Conservation (phyloP, 2,797 vertebrate species). For the Karalla daura region DNA sequence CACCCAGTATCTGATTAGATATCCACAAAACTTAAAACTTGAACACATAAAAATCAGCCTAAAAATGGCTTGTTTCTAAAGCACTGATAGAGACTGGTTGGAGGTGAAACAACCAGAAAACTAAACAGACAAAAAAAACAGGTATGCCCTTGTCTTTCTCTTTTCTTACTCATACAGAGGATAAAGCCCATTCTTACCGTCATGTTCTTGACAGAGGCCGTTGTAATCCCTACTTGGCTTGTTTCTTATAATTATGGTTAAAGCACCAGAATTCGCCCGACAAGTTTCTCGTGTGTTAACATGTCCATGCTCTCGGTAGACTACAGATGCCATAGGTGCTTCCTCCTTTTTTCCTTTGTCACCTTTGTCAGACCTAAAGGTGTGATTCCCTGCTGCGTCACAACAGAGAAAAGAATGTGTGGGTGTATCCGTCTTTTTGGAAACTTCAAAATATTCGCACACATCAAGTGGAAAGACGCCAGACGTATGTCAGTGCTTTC, state of each 20-base stretch:
- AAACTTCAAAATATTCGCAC: background rate
- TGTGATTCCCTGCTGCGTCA: background rate
- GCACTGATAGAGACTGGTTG: background rate
- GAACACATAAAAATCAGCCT: too few relatives aligned
- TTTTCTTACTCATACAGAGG: background rate
- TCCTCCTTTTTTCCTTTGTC: slow-evolving; percentile 5
- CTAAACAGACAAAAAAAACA: background rate
- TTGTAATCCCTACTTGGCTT: background rate
- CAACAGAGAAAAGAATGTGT: background rate
- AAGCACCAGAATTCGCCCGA: background rate
- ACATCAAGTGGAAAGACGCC: background rate
- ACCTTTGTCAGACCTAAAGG: background rate
- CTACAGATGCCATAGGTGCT: background rate
- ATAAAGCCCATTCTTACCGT: slow-evolving; percentile 46
- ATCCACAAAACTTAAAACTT: too few relatives aligned
- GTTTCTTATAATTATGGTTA: background rate
- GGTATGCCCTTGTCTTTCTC: background rate
- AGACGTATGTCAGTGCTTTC: background rate
- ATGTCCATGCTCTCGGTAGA: background rate
- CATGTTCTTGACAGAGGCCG: slow-evolving; percentile 1
- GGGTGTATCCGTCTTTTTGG: slow-evolving; percentile 7
- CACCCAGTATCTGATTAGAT: background rate
- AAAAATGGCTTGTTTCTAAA: background rate
- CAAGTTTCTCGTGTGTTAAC: background rate
- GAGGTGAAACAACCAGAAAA: background rate